Evolutionary conservation across 2,888 invertebrate genomes (phyloP).

Genomic region (Hymenopus coronatus): DNA sequence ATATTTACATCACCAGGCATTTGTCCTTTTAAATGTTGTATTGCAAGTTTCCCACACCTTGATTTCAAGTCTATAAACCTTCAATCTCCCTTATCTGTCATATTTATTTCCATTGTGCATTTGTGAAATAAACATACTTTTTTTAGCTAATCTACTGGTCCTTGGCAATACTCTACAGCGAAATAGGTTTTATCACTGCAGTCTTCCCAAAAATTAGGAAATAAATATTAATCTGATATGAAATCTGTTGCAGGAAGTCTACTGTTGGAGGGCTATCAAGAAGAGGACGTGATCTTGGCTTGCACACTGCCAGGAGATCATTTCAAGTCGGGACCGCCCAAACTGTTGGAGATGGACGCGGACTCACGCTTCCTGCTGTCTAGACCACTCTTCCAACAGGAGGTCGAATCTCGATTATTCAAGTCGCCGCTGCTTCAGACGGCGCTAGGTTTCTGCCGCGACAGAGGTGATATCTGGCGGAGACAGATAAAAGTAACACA

Average conservation of each 20-base stretch:
- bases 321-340: conserved; percentile 44
- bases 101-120: too few relatives aligned
- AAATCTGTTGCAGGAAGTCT: conserved; percentile 49
- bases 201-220: neutral
- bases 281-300: conserved; percentile 64
- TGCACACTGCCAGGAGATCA: conserved; percentile 55
- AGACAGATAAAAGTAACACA: conserved; percentile 43
- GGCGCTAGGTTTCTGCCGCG: conserved; percentile 63
- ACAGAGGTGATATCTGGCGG: conserved; percentile 45
- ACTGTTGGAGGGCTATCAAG: conserved; percentile 59
- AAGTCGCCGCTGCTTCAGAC: conserved; percentile 62
- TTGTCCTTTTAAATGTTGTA: too few relatives aligned
- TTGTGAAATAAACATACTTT: too few relatives aligned
- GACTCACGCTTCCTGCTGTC: conserved; percentile 56
- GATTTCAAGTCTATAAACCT: too few relatives aligned
- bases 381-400: conserved; percentile 60
- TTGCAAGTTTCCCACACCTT: too few relatives aligned
- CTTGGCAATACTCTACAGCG: too few relatives aligned
- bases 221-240: neutral
- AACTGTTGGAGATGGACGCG: conserved; percentile 53
- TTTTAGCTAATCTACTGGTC: too few relatives aligned
- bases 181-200: too few relatives aligned
- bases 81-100: too few relatives aligned
- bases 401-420: conserved; percentile 61
- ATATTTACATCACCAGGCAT: too few relatives aligned